Percentiles rank a stretch among this genome's conserved stretches.
phyloP scores from a whole-genome alignment of 1,140 invertebrate species.

The Drosophila tropicalis region DNA sequence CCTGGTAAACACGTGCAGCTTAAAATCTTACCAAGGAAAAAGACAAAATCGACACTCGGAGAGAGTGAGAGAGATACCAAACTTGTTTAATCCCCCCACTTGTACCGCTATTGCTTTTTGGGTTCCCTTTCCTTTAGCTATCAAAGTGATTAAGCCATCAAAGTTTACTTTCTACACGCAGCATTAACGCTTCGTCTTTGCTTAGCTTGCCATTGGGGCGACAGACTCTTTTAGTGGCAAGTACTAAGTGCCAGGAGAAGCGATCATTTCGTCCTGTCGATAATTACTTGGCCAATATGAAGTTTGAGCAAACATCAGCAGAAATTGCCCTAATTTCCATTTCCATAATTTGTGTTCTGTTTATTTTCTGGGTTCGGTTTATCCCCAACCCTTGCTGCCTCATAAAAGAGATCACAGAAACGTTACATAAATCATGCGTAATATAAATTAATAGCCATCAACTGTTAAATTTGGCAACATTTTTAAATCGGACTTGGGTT shows the following conservation, averaged over 20 bases:
- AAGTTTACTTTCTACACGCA: conserved; percentile 77
- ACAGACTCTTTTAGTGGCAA: not conserved
- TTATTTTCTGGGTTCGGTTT: too few relatives aligned
- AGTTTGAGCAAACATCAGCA: conserved; percentile 71
- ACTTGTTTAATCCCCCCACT: not conserved
- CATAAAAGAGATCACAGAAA: conserved; percentile 17
- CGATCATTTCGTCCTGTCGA: conserved; percentile 45
- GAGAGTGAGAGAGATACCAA: not conserved
- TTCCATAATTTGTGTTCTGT: not conserved
- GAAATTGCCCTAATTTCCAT: conserved; percentile 66
- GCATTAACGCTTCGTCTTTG: conserved; percentile 76
- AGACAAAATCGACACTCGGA: conserved; percentile 43
- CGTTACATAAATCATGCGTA: conserved; percentile 70
- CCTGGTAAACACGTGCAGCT: conserved; percentile 59
- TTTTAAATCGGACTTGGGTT: conserved; percentile 43
- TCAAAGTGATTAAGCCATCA: conserved; percentile 79
- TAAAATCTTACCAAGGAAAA: not conserved
- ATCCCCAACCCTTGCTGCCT: too few relatives aligned
- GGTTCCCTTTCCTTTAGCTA: conserved; percentile 23
- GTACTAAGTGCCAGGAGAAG: conserved; percentile 36
- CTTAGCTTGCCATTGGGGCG: conserved; percentile 36
- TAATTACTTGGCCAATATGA: conserved; percentile 76
- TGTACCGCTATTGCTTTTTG: not conserved
- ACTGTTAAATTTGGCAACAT: conserved; percentile 61
- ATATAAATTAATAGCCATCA: conserved; percentile 81